Percentiles rank a stretch among this genome's conserved stretches.
Conservation (phyloP, 2,888 invertebrate genomes). For the Eremobia ochroleuca region DNA sequence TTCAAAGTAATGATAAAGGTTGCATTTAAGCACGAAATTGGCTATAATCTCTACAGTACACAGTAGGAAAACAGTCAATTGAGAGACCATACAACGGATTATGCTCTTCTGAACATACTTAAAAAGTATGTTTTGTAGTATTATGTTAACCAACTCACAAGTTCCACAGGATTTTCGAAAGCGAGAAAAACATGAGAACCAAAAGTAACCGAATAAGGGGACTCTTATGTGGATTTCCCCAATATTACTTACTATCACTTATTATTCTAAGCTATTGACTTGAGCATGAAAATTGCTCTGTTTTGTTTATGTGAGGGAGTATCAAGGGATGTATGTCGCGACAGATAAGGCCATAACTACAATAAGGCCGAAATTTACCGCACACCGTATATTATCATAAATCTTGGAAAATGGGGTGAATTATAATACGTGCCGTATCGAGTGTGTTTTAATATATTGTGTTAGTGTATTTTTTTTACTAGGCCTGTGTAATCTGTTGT, state of each 20-base stretch:
- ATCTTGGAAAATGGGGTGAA: slow-evolving; percentile 82
- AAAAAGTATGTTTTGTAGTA: too few relatives aligned
- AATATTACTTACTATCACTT: slow-evolving; percentile 89
- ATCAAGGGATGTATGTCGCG: slow-evolving; percentile 76
- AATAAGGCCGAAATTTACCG: slow-evolving; percentile 80
- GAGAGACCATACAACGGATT: too few relatives aligned
- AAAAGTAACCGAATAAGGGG: slow-evolving; percentile 74
- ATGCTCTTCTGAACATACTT: neutral
- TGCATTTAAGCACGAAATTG: too few relatives aligned
- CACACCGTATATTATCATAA: slow-evolving; percentile 82
- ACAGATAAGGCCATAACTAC: slow-evolving; percentile 81
- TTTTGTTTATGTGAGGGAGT: slow-evolving; percentile 87
- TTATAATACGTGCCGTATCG: slow-evolving; percentile 76
- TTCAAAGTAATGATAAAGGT: too few relatives aligned
- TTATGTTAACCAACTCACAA: neutral
- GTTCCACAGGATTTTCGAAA: neutral
- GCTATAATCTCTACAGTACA: too few relatives aligned
- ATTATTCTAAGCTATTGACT: slow-evolving; percentile 91
- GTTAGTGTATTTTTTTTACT: slow-evolving; percentile 44
- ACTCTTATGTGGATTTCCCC: slow-evolving; percentile 85
- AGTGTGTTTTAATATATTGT: slow-evolving; percentile 60
- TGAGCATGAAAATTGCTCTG: slow-evolving; percentile 89
- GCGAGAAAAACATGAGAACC: slow-evolving; percentile 66
- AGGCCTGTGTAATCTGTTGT: slow-evolving; percentile 11
- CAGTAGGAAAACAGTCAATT: neutral